Conservation (phyloP, 2,113 vertebrate species). For the Blennius ocellaris region DNA sequence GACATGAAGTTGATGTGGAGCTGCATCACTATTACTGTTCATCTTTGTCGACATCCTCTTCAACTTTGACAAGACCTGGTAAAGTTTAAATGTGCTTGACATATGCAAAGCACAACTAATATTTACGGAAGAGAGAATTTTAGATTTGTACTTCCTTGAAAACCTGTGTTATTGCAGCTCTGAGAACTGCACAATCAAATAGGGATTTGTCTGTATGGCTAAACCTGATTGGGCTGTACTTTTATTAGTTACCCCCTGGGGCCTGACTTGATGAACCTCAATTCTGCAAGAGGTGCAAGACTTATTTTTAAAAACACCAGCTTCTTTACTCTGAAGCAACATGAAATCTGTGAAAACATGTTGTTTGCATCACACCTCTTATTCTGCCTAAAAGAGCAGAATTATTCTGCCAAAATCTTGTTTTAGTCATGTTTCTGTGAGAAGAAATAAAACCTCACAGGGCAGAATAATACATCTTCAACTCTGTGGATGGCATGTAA, state of each 20-base stretch:
- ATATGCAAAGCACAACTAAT: too few species aligned
- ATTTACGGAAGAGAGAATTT: neutral
- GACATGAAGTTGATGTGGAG: neutral
- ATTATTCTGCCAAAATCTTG: neutral
- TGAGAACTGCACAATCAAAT: conserved; percentile 24
- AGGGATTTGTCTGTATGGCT: conserved; percentile 15
- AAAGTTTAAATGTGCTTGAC: too few species aligned
- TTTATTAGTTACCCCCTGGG: conserved; percentile 26
- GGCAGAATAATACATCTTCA: too few species aligned
- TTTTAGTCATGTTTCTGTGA: too few species aligned
- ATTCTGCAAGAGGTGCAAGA: conserved; percentile 22
- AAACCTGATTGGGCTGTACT: conserved; percentile 30
- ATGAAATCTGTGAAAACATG: neutral
- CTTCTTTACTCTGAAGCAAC: neutral
- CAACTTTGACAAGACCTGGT: too few species aligned
- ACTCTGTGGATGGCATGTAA: conserved; percentile 5
- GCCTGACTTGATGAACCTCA: conserved; percentile 22
- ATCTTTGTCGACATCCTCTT: too few species aligned
- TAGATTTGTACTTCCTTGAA: neutral
- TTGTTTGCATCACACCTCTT: neutral
- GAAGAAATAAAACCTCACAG: too few species aligned
- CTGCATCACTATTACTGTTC: neutral
- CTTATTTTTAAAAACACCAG: neutral
- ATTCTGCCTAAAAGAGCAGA: neutral
- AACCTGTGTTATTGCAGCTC: conserved; percentile 7